Percentiles rank a stretch among this genome's conserved stretches.
Evolutionary conservation across 2,113 vertebrate genomes (phyloP).

Genomic region (Eptesicus fuscus): DNA sequence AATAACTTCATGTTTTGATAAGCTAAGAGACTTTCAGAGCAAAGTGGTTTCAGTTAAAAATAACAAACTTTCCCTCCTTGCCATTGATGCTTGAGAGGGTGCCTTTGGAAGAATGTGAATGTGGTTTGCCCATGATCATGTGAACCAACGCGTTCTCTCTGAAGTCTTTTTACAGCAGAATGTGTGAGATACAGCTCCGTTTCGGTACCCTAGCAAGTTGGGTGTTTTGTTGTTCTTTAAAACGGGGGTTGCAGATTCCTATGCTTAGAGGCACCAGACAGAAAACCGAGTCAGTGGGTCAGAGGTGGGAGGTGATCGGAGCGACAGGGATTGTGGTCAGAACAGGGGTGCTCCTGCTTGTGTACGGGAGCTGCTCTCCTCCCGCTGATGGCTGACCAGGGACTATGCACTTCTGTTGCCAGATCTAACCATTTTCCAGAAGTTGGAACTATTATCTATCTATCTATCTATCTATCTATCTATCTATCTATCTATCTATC

Average conservation of each 20-base stretch:
- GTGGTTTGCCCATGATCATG: neutral
- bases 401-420: neutral
- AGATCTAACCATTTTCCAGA: neutral
- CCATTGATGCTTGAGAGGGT: neutral
- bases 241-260: neutral
- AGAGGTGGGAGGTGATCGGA: neutral
- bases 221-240: neutral
- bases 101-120: neutral
- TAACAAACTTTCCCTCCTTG: neutral
- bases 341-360: neutral
- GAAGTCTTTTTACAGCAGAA: neutral
- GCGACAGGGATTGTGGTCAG: neutral
- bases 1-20: neutral
- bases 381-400: neutral
- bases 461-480: no score
- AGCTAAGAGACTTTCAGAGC: neutral
- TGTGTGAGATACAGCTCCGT: neutral
- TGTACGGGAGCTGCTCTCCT: neutral
- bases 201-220: neutral
- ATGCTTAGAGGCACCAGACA: neutral
- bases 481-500: no score
- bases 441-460: neutral
- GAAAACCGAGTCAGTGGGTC: neutral
- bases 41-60: constrained; percentile 3
- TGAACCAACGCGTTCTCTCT: neutral